phyloP scores from a whole-genome alignment of 2,888 invertebrate genomes.

The Gryllus longicercus region DNA sequence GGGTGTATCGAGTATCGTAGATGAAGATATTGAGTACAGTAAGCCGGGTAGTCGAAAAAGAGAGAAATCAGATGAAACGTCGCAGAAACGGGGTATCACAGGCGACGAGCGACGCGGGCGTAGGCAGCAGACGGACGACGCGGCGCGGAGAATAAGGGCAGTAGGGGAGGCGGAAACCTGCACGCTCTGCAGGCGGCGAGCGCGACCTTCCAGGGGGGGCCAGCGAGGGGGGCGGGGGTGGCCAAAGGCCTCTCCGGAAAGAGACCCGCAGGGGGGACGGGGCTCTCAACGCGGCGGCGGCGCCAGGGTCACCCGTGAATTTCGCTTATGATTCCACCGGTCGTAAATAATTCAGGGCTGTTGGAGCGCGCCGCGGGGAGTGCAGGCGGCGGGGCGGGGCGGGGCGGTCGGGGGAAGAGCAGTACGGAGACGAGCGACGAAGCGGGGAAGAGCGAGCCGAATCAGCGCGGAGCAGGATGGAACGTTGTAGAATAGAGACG shows the following conservation, averaged over 20 bases:
- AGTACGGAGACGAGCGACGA: no score
- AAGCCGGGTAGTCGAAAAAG: no score
- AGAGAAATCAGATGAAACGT: no score
- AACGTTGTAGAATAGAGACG: no score
- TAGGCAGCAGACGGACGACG: no score
- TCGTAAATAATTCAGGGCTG: constrained; percentile 7
- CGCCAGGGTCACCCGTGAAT: neutral
- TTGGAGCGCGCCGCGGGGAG: neutral
- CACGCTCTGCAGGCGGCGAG: neutral
- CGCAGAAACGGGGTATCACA: no score
- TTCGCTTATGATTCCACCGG: constrained; percentile 8
- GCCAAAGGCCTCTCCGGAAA: neutral
- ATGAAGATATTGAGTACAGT: no score
- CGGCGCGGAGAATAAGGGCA: neutral
- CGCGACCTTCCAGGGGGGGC: neutral
- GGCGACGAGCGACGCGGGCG: no score
- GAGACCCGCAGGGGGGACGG: neutral
- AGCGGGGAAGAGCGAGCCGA: no score
- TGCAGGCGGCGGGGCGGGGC: neutral
- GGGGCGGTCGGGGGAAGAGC: neutral
- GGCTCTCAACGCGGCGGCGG: neutral
- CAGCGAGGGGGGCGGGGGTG: neutral
- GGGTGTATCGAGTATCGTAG: no score
- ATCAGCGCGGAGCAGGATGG: no score
- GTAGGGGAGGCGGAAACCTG: neutral